Evolutionary conservation across 2,888 invertebrate genomes (phyloP).

Genomic region (Agrotis ipsilon): DNA sequence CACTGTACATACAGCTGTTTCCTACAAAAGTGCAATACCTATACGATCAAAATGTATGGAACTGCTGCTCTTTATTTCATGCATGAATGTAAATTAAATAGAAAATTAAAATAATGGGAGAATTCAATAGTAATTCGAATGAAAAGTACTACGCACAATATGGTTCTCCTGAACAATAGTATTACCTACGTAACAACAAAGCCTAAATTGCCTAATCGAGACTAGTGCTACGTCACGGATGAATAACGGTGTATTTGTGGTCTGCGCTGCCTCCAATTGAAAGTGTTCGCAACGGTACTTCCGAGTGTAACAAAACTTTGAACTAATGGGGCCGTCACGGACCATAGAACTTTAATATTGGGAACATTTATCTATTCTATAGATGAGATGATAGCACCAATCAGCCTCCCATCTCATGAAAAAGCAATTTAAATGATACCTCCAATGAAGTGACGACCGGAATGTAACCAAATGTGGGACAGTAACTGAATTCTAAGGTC

Average conservation of each 20-base stretch:
- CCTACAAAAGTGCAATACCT: no score
- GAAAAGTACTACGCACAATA: slow-evolving; percentile 5
- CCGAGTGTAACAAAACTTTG: slow-evolving; percentile 78
- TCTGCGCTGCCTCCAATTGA: slow-evolving; percentile 71
- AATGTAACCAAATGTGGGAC: no score
- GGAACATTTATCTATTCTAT: slow-evolving; percentile 29
- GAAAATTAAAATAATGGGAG: no score
- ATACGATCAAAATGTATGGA: no score
- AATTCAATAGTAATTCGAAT: no score
- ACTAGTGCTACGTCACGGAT: slow-evolving; percentile 61
- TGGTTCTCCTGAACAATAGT: slow-evolving; percentile 39
- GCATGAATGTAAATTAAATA: no score
- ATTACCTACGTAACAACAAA: slow-evolving; percentile 56
- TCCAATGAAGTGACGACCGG: neutral
- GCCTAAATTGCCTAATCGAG: slow-evolving; percentile 63
- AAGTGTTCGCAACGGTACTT: slow-evolving; percentile 85
- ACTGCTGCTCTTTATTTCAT: no score
- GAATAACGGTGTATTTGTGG: slow-evolving; percentile 67
- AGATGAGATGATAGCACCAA: slow-evolving; percentile 27
- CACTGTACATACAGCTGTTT: no score
- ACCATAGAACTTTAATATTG: slow-evolving; percentile 49
- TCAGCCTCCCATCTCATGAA: slow-evolving; percentile 3
- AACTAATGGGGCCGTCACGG: slow-evolving; percentile 78
- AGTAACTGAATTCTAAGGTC: neutral
- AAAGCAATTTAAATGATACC: neutral